These are phyloP conservation scores for Chelon auratus DNA, from an alignment of 2,797 vertebrate species.

Conservation along the genomic window DNA sequence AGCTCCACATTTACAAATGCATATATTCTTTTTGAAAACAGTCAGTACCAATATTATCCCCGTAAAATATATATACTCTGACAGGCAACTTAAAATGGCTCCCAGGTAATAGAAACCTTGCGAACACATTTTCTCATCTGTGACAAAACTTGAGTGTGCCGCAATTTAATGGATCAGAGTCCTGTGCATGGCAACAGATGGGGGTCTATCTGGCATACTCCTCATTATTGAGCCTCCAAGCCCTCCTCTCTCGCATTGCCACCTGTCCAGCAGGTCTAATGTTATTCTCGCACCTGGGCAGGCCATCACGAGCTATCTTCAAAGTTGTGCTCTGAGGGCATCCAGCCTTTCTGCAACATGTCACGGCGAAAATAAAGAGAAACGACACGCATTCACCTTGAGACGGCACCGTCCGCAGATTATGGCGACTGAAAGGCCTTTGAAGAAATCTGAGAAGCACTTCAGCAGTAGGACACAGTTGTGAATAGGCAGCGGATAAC, in stretches of 20 bases:
- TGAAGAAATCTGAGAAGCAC: conserved; percentile 13
- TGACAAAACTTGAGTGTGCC: conserved; percentile 75
- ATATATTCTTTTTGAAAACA: conserved; percentile 10
- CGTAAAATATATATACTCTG: conserved; percentile 33
- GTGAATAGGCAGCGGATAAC: conserved; percentile 17
- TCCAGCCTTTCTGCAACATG: conserved; percentile 72
- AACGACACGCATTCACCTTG: conserved; percentile 68
- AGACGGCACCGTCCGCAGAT: conserved; percentile 34
- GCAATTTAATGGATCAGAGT: conserved; percentile 83
- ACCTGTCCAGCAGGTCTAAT: conserved; percentile 85
- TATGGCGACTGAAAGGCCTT: conserved; percentile 15
- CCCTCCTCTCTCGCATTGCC: conserved; percentile 76
- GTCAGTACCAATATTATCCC: conserved; percentile 28
- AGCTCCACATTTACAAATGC: conserved; percentile 7
- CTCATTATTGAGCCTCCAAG: conserved; percentile 82
- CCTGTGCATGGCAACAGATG: conserved; percentile 82
- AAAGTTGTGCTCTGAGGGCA: conserved; percentile 80
- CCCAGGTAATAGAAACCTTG: conserved; percentile 35
- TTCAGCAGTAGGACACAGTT: conserved; percentile 11
- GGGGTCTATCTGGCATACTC: conserved; percentile 80
- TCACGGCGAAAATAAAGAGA: conserved; percentile 65
- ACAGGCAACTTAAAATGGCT: conserved; percentile 47
- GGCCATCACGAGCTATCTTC: conserved; percentile 81
- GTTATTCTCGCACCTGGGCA: conserved; percentile 84
- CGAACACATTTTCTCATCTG: conserved; percentile 60